Evolutionary conservation across 2,113 vertebrate species (phyloP).

Genomic region (Merops nubicus): DNA sequence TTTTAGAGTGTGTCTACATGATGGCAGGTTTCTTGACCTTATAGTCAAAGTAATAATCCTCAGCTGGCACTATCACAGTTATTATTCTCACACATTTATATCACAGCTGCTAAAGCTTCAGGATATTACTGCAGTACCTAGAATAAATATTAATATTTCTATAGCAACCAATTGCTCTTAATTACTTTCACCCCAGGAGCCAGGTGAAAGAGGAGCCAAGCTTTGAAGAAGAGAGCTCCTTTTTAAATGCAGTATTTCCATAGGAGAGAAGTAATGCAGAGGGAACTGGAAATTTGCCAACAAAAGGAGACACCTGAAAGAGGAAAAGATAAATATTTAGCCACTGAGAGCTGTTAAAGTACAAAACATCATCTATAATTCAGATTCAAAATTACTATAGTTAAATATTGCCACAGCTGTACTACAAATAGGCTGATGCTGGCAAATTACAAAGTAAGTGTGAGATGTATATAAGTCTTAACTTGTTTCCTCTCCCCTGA

Average conservation of each 20-base stretch:
- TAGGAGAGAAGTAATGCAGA: background rate
- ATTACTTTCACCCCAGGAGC: conserved; percentile 44
- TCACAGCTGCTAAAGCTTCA: background rate
- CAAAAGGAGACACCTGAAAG: background rate
- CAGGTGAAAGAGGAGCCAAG: conserved; percentile 7
- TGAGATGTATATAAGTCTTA: background rate
- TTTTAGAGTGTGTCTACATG: background rate
- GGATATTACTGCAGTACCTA: conserved; percentile 18
- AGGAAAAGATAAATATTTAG: conserved; percentile 55
- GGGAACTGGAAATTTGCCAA: conserved; percentile 43
- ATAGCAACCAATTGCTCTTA: conserved; percentile 44
- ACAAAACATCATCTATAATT: conserved; percentile 58
- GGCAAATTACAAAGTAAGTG: conserved; percentile 17
- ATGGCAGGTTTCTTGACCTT: background rate
- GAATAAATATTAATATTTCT: conserved; percentile 61
- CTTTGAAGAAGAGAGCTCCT: background rate
- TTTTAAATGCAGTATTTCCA: conserved; percentile 1
- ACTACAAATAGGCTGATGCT: background rate
- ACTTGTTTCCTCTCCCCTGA: background rate
- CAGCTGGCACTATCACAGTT: background rate
- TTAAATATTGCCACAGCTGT: conserved; percentile 45
- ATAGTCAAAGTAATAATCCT: background rate
- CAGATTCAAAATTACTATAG: conserved; percentile 29
- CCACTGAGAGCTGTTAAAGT: conserved; percentile 7
- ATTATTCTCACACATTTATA: background rate